Base-by-base conservation (phyloP, 23 tunicate genomes). In the Trididemnum nubilum region DNA sequence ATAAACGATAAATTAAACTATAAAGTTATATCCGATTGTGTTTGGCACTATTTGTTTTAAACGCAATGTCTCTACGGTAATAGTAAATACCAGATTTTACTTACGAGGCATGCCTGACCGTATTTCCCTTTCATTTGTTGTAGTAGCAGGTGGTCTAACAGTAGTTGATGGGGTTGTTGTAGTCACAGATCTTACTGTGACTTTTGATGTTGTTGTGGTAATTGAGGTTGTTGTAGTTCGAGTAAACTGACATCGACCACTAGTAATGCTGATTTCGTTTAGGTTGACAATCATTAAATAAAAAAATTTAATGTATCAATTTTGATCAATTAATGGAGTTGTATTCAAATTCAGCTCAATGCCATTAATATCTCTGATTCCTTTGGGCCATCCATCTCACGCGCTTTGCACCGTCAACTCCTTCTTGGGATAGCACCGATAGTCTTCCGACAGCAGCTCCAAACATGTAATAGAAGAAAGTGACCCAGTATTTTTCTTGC, bases 401-500 rank as follows among this genome's bases (percentile, higher is more conserved):
- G 12, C 12, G 18, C 18, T 18, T 49, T 9, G 18, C 57, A 12
- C 18, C 18, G 18, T n/a, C n/a, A n/a, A n/a, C n/a, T n/a, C n/a
- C n/a, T n/a, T n/a, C n/a, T n/a, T n/a, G n/a, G n/a, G n/a, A 18
- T 9, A 9, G 76, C 38, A 84, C 28, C 40, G 73, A 36, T 34
- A 84, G 33, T 26, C 82, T 76, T 18, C 88, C 88, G 82, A 84
- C 76, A 82, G 61, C 33, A 4, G 82, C 18, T 35, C 88, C 88
- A 38, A 30, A 73, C 88, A 84, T 84, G 82, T 84, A 82, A 2
- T 84, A 84, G 32, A 50, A 38, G 73, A 84, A 84, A 18, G 29
- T 27, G 34, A 84, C 73, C 15, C 82, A 75, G 28, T 49, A 49
- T n/a, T n/a, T n/a, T n/a, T n/a, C n/a, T n/a, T n/a, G n/a, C n/a